Conservation (phyloP, 2,797 vertebrate genomes). For the Argyrosomus regius region DNA sequence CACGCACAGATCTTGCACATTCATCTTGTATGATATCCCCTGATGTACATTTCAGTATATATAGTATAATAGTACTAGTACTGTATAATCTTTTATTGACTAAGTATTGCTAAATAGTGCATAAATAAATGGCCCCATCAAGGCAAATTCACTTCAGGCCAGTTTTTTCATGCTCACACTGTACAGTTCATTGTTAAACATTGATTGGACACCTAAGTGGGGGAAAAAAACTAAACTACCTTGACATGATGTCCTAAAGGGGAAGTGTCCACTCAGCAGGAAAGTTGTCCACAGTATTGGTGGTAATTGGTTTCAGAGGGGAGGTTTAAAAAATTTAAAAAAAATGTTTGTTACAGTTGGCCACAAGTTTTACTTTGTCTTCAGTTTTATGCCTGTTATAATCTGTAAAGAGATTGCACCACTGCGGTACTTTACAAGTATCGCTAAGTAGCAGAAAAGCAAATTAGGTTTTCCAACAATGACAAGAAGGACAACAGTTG, state of each 20-base stretch:
- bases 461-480: slow-evolving; percentile 22
- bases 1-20: not conserved
- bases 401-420: not conserved
- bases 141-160: not conserved
- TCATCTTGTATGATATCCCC: not conserved
- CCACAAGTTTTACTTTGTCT: slow-evolving; percentile 1
- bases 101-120: not conserved
- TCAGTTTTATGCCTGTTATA: not conserved
- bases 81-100: not conserved
- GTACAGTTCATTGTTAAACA: slow-evolving; percentile 14
- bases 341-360: slow-evolving; percentile 12
- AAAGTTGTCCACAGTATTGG: slow-evolving; percentile 21
- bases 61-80: not conserved
- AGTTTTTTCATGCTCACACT: not conserved
- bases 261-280: slow-evolving; percentile 37
- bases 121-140: slow-evolving; percentile 22
- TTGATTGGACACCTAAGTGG: slow-evolving; percentile 23
- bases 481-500: not conserved
- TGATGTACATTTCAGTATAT: not conserved
- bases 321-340: slow-evolving; percentile 7
- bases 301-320: slow-evolving; percentile 42
- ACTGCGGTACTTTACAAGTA: too few species aligned
- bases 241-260: slow-evolving; percentile 6
- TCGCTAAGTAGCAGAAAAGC: not conserved
- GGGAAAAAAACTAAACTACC: slow-evolving; percentile 2